Conservation (phyloP, 2,888 invertebrate genomes). For the Falcaria lacertinaria region DNA sequence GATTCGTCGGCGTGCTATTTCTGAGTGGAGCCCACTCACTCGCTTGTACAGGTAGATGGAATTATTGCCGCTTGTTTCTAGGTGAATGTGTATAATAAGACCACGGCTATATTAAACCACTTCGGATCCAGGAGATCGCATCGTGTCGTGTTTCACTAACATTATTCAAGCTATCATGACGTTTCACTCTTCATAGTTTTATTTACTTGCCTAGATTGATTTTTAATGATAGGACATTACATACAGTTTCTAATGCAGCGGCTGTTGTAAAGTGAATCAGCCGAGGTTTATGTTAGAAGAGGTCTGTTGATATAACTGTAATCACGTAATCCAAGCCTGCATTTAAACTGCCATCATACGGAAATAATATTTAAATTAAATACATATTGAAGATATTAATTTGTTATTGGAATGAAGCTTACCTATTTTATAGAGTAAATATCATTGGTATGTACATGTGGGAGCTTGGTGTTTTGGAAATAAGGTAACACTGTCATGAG, state of each 20-base stretch:
- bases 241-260: neutral
- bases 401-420: no score
- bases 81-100: conserved; percentile 60
- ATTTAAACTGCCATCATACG: no score
- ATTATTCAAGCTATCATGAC: conserved; percentile 4
- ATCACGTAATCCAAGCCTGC: no score
- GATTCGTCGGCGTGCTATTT: conserved; percentile 46
- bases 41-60: conserved; percentile 50
- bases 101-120: conserved; percentile 54
- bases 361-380: no score
- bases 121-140: conserved; percentile 44
- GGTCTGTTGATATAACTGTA: no score
- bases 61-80: conserved; percentile 46
- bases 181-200: neutral
- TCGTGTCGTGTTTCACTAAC: conserved; percentile 52
- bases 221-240: neutral
- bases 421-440: no score
- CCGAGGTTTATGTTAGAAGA: neutral
- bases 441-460: no score
- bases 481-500: no score
- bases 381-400: no score
- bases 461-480: no score
- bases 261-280: neutral
- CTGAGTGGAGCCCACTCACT: conserved; percentile 31
- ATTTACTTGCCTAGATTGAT: neutral